phyloP scores from a whole-genome alignment of 2,888 invertebrate genomes.

The Synergus japonicus region DNA sequence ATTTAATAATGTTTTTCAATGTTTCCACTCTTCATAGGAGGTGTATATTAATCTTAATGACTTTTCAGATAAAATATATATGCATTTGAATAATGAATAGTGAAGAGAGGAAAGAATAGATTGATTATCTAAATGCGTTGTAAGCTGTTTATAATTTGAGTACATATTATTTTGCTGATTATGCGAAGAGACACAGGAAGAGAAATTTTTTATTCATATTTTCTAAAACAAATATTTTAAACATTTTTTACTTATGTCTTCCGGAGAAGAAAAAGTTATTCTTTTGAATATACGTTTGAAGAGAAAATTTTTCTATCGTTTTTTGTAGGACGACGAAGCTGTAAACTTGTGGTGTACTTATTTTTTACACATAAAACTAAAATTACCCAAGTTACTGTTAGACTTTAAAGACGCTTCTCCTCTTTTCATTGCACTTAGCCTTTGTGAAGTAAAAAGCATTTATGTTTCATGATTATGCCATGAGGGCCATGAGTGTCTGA shows the following conservation, averaged over 20 bases:
- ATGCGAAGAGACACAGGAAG: not conserved
- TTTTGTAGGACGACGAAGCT: not conserved
- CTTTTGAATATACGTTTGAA: not conserved
- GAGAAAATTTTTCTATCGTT: not conserved
- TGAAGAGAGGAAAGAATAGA: not conserved
- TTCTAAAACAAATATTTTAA: not conserved
- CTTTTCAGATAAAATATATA: constrained; percentile 1
- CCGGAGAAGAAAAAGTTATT: no score
- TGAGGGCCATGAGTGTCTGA: not conserved
- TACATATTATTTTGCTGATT: not conserved
- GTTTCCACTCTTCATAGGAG: not conserved
- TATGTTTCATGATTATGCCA: not conserved
- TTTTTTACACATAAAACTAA: constrained; percentile 25
- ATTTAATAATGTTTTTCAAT: not conserved
- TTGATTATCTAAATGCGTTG: not conserved
- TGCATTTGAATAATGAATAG: not conserved
- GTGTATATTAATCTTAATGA: not conserved
- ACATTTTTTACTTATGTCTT: no score
- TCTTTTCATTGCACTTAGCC: not conserved
- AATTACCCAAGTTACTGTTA: constrained; percentile 20
- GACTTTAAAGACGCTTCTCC: not conserved
- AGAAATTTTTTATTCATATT: not conserved
- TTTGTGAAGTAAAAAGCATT: not conserved
- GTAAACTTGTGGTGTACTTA: not conserved
- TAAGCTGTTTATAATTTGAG: not conserved